Evolutionary conservation across 2,113 vertebrate species (phyloP).

Genomic region (Oenanthe oenanthe): DNA sequence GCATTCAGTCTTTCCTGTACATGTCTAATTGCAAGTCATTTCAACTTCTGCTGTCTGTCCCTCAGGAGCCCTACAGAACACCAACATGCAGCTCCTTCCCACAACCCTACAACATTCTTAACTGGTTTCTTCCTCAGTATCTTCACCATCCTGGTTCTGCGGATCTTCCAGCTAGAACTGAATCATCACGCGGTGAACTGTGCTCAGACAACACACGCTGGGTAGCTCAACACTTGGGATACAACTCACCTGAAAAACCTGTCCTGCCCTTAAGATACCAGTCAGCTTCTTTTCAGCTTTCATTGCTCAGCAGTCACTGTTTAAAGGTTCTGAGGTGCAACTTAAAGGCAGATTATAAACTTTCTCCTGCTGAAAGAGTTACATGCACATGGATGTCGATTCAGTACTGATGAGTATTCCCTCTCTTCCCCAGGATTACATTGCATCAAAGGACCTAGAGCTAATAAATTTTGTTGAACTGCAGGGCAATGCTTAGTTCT

Average conservation of each 20-base stretch:
- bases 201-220: accelerated
- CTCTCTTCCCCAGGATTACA: accelerated
- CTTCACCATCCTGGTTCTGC: accelerated
- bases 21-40: neutral
- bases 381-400: neutral
- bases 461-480: neutral
- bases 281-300: neutral
- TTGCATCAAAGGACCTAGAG: neutral
- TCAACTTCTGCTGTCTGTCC: neutral
- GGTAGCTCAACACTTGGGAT: neutral
- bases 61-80: neutral
- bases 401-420: neutral
- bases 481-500: neutral
- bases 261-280: neutral
- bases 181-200: accelerated
- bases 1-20: neutral
- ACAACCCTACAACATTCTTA: neutral
- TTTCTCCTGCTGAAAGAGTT: neutral
- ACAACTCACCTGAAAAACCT: neutral
- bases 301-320: neutral
- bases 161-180: neutral
- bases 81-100: neutral
- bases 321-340: neutral
- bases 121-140: neutral
- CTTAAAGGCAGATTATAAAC: neutral